Base-by-base conservation (phyloP, 2,113 vertebrate genomes). In the Nycticorax nycticorax region DNA sequence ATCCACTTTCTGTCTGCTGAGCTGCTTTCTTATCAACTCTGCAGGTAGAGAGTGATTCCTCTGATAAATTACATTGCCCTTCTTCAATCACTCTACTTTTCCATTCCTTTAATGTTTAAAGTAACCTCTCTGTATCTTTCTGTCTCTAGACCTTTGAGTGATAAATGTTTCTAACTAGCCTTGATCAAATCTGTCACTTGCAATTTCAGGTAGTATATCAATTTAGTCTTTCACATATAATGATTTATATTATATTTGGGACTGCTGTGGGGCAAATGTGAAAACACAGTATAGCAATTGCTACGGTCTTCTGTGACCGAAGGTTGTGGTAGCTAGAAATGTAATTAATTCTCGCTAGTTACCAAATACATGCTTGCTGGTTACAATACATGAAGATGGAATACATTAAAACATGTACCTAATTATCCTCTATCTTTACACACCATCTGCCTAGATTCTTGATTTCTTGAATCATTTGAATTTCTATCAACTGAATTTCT, bases 1-100 rank as follows among this genome's bases (percentile, higher is more conserved):
- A 99, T 99, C 98, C 96, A 95, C 98, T 98, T 98, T 98, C 98
- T 95, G 97, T 97, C 97, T 96, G 98, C 95, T 87, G 89, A 97
- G 95, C 89, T 96, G 96, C 98, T 97, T 98, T 98, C 98, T 98
- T 98, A 98, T 99, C 98, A 98, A 98, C 98, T 98, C 98, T 98
- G 96, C 97, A 98, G 97, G 97, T 98, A 97, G 92, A 98, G 98
- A 98, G 97, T 91, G 96, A 98, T 98, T 98, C 97, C 96, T 97
- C 96, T 98, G 98, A 98, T 98, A 98, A 98, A 98, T 98, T 96
- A 98, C 96, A 97, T 86, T 97, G 98, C 97, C 97, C 93, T 95
- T 95, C 96, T 96, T 98, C 98, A 97, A 96, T 97, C 97, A 96
- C 53, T 98, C 96, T 69, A 98, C 92, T 97, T 97, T 96, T 89